phyloP scores from a whole-genome alignment of 2,797 vertebrate genomes.

The Falco naumanni region DNA sequence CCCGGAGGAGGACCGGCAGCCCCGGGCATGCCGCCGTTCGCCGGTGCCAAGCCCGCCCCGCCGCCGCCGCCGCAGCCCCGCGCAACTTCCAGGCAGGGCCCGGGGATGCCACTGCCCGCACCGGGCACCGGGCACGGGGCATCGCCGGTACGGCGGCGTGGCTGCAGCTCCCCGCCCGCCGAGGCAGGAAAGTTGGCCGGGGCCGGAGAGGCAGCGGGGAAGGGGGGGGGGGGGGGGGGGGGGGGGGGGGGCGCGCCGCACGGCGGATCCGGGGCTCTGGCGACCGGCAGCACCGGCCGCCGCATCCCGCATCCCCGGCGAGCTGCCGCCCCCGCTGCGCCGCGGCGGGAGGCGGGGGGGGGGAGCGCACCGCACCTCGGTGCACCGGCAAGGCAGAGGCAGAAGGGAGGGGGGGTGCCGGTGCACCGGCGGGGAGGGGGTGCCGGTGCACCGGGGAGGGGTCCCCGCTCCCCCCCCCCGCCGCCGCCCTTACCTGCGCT shows the following conservation, averaged over 20 bases:
- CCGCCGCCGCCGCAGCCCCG: conserved; percentile 29
- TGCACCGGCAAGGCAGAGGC: background rate
- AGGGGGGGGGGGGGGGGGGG: background rate
- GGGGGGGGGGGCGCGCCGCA: background rate
- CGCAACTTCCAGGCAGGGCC: conserved; percentile 34
- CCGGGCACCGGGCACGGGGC: background rate
- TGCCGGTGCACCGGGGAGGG: background rate
- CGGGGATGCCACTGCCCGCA: background rate
- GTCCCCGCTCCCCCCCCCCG: background rate
- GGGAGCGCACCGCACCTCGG: background rate
- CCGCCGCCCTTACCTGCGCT: conserved; percentile 72
- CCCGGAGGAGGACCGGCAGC: background rate
- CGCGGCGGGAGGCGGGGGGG: conserved; percentile 5
- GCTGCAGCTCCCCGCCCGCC: background rate
- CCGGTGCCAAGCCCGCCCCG: background rate
- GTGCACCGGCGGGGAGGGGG: background rate
- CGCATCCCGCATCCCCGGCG: conserved; percentile 24
- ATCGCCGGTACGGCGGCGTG: background rate
- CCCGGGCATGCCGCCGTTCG: background rate
- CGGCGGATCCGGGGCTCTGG: background rate
- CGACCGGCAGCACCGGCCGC: background rate
- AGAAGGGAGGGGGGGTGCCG: background rate
- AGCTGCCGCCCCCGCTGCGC: conserved; percentile 40
- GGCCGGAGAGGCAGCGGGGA: background rate
- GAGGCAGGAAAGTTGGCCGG: background rate